Evolutionary conservation across 2,797 vertebrate genomes (phyloP), one percentile per base, ranked within the genome.

Genomic region (Neopelma chrysocephalum): DNA sequence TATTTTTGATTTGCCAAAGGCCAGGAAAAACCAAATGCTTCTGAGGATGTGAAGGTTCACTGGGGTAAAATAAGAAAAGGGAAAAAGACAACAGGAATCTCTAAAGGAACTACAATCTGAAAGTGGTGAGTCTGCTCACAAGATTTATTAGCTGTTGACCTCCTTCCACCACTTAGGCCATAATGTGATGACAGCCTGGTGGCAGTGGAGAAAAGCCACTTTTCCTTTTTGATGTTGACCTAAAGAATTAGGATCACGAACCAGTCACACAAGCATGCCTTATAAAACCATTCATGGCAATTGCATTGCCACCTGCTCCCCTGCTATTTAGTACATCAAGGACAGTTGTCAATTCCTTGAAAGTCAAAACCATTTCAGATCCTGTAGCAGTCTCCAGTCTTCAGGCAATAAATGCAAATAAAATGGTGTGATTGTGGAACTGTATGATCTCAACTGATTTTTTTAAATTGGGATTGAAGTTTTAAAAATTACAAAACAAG

Each of bases 111-210:
- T 83, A 54, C 47, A 92, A 53, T 82, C 60, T 87, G 65, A 82
- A 97, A 89, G 66, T 23, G 34, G 83, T 62, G 75, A 85, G 81
- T 72, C 73, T 94, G 81, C 79, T 95, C 85, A 51, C 19, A 78
- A 76, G 83, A 96, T 96, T 96, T 95, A 95, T 97, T 95, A 94
- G 86, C 80, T 90, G 64, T 81, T 94, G 83, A 94, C 82, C 89
- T 91, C 43, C 38, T 84, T 85, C 71, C 53, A 75, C 92, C 54
- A 83, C 48, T 91, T 92, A 73, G 45, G 62, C 78, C 93, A 62
- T 94, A 96, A 95, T 0, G 5, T 77, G 86, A 94, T 95, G 96
- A 94, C 91, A 94, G 92, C 34, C 79, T 71, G 51, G 42, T 0
- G 0, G 81, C 2, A 3, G 51, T 79, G 60, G 34, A 91, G 26